Base-by-base conservation (phyloP, 1,140 invertebrate genomes). In the Meloidogyne chitwoodi region DNA sequence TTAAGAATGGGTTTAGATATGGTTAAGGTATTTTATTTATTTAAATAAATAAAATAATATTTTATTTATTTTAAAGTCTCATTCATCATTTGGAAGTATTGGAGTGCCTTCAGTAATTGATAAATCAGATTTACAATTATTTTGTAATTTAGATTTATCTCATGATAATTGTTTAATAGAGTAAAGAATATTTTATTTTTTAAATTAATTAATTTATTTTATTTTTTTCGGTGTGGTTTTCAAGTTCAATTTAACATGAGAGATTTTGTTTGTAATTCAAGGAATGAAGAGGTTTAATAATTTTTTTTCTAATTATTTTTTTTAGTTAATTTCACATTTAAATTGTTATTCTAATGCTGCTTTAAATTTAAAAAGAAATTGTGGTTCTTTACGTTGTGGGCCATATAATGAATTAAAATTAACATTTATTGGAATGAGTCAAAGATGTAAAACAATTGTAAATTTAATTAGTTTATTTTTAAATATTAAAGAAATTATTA, bases 231-330 rank as follows among this genome's bases (percentile, higher is more conserved):
- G 56, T 79, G 81, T 75, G 65, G 79, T 26, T 80, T 76, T 74
- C 72, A 80, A 74, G 83, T 85, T 31, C 84, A 86, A 67, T 86
- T 86, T 69, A 86, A 86, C 75, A 85, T 86, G 81, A 73, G 85
- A 26, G 84, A 86, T 71, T 86, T 87, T 74, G 83, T 86, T 31
- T 86, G 85, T 71, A 70, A 76, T 34, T 27, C n/a, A 19, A 77
- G 70, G 19, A 77, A 63, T 27, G 31, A 84, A 64, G 71, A 80
- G 22, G 80, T 81, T 61, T 62, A 22, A 19, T 38, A 75, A 56
- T 56, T 44, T 44, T 6, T 8, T 24, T 24, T 72, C 11, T 10
- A 19, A 27, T 19, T 78, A 16, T 29, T 26, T 16, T 75, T 62
- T 83, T 66, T 68, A 85, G 85, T 84, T 86, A 82, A 29, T 84